Evolutionary conservation across 2,888 invertebrate genomes (phyloP).

Genomic region (Dioctria linearis): DNA sequence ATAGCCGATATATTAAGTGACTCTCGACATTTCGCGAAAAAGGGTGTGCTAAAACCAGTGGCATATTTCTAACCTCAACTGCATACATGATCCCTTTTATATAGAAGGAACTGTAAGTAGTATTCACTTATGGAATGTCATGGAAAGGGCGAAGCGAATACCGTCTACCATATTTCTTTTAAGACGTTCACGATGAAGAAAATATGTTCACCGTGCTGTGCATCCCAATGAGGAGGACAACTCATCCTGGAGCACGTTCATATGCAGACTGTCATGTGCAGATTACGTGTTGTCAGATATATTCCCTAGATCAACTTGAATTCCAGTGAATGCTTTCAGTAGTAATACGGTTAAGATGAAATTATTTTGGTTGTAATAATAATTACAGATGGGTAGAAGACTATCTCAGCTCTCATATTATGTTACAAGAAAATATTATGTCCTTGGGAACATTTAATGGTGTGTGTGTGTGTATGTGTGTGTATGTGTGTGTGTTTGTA

Average conservation of each 20-base stretch:
- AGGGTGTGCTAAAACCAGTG: background rate
- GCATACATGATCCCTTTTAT: conserved; percentile 11
- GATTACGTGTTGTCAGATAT: conserved; percentile 46
- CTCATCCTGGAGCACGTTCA: conserved; percentile 36
- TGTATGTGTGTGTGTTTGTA: no score
- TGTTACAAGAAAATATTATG: no score
- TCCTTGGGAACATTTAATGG: no score
- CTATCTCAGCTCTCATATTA: no score
- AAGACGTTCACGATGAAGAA: conserved; percentile 51
- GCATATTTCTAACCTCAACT: background rate
- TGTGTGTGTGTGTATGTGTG: no score
- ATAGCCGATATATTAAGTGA: conserved; percentile 50
- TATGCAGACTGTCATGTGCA: conserved; percentile 51
- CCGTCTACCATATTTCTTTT: conserved; percentile 46
- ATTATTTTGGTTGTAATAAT: no score
- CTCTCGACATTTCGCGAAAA: conserved; percentile 48
- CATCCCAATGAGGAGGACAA: conserved; percentile 35
- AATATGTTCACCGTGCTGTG: conserved; percentile 48
- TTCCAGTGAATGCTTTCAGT: conserved; percentile 12
- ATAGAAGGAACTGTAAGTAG: conserved; percentile 16
- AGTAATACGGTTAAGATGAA: no score
- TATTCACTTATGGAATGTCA: conserved; percentile 45
- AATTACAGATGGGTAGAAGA: no score
- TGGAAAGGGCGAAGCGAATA: conserved; percentile 22
- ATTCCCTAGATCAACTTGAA: conserved; percentile 23